Percentiles rank a stretch among this genome's conserved stretches.
These are phyloP conservation scores for Stegophylla sp. DNA, from an alignment of 2,888 invertebrate species.

Conservation along the genomic window DNA sequence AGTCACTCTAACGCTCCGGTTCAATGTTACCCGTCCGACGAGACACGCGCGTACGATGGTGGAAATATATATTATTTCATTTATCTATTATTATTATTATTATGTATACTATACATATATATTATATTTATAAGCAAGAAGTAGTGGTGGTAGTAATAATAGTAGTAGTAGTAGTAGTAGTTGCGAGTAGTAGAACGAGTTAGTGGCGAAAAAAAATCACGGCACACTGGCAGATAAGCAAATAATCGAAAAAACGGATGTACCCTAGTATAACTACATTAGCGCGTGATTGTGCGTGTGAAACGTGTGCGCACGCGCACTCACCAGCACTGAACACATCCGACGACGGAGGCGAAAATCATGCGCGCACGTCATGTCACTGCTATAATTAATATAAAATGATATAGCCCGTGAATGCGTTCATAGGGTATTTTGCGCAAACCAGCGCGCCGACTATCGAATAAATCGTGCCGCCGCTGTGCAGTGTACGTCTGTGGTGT, in stretches of 20 bases:
- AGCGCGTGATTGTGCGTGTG: neutral
- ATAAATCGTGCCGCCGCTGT: too few species aligned
- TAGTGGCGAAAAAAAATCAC: neutral
- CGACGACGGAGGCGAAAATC: neutral
- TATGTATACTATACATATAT: too few species aligned
- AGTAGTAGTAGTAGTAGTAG: neutral
- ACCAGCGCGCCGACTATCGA: too few species aligned
- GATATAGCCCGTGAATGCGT: too few species aligned
- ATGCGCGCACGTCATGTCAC: neutral
- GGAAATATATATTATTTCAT: neutral
- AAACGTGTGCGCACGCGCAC: neutral
- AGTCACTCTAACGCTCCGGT: neutral
- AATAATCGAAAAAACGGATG: neutral
- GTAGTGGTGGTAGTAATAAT: neutral
- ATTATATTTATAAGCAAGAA: neutral
- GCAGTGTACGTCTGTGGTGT: too few species aligned
- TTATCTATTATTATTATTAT: neutral
- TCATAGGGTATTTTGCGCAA: too few species aligned
- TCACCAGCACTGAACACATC: neutral
- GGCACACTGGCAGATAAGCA: neutral
- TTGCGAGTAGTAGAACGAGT: too few species aligned
- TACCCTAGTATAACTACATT: too few species aligned
- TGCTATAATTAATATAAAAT: too few species aligned
- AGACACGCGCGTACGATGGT: conserved; percentile 15
- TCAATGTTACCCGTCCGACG: neutral